Evolutionary conservation across 64 coral and sea anemone genomes (phyloP).

Genomic region (Exaiptasia diaphana): DNA sequence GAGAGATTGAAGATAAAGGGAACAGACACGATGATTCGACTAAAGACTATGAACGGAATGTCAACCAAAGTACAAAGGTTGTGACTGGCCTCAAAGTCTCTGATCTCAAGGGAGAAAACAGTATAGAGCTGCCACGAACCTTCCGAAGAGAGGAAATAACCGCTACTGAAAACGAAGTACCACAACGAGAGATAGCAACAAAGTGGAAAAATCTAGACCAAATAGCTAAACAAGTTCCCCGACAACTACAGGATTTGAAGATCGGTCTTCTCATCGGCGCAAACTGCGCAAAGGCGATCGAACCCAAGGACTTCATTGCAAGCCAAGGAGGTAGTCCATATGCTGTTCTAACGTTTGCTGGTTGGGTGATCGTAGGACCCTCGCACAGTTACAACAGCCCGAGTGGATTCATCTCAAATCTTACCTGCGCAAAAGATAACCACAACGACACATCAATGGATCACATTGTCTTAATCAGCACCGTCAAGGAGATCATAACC

Average conservation of each 20-base stretch:
- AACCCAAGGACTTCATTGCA: slow-evolving; percentile 13
- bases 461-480: slow-evolving; percentile 23
- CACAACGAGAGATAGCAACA: background rate
- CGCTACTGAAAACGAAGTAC: background rate
- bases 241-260: slow-evolving; percentile 11
- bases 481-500: slow-evolving; percentile 23
- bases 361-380: slow-evolving; percentile 42
- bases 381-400: background rate
- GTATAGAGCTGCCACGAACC: background rate
- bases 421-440: slow-evolving; percentile 11
- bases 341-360: slow-evolving; percentile 31
- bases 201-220: background rate
- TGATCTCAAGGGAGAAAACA: slow-evolving; percentile 3
- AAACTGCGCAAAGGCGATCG: slow-evolving; percentile 49
- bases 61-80: background rate
- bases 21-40: background rate
- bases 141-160: slow-evolving; percentile 30
- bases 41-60: slow-evolving; percentile 38
- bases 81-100: slow-evolving; percentile 34
- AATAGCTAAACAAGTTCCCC: slow-evolving; percentile 26
- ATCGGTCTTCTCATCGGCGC: slow-evolving; percentile 47
- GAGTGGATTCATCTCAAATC: background rate
- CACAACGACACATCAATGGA: background rate
- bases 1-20: background rate
- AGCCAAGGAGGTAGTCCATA: slow-evolving; percentile 24